Conservation (phyloP, 2,113 vertebrate genomes). For the Melanerpes formicivorus region DNA sequence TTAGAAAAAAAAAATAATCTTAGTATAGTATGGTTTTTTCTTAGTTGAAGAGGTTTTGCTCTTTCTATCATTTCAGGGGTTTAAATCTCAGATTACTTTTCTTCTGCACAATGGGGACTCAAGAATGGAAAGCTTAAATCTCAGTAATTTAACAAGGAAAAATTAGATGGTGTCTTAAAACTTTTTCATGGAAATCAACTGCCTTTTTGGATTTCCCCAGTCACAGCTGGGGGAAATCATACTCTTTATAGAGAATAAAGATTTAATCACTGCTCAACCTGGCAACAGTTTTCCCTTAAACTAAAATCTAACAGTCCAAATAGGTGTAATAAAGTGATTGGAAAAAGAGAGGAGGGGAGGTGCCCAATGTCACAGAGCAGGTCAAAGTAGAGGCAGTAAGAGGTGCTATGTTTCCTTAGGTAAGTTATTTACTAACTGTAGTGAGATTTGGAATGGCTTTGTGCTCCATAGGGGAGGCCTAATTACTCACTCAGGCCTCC, state of each 20-base stretch:
- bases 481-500: constrained; percentile 38
- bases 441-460: background rate
- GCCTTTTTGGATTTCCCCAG: background rate
- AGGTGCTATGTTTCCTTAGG: background rate
- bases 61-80: background rate
- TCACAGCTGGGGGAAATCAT: background rate
- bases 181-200: background rate
- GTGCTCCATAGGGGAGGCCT: background rate
- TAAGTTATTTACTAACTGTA: background rate
- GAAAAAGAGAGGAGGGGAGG: background rate
- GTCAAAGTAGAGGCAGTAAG: background rate
- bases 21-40: accelerated
- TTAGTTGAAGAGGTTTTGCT: background rate
- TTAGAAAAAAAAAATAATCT: no score
- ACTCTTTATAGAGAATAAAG: background rate
- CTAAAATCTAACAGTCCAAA: background rate
- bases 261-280: background rate
- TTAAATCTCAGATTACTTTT: background rate
- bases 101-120: accelerated
- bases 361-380: background rate
- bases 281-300: background rate
- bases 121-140: background rate
- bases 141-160: background rate
- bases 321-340: background rate
- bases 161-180: background rate